These are phyloP conservation scores for Acanthaster planci DNA, from an alignment of 35 echinoderm and acorn worm species.

Conservation along the genomic window DNA sequence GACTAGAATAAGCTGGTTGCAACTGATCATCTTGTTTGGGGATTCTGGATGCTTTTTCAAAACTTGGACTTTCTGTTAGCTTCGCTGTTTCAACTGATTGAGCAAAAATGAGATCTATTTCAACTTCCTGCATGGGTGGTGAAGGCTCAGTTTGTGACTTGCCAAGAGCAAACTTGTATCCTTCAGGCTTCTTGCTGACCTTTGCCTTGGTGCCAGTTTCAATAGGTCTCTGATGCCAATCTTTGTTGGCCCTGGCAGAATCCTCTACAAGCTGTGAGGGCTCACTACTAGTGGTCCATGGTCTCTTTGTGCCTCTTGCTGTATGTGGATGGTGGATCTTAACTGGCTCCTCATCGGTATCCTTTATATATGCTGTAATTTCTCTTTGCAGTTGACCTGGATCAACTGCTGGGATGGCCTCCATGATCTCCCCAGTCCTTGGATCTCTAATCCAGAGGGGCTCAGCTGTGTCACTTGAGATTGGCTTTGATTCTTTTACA, in stretches of 20 bases:
- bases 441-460: conserved; percentile 48
- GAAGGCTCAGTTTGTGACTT: background rate
- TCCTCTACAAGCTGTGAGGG: background rate
- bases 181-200: conserved; percentile 2
- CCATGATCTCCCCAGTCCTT: conserved; percentile 51
- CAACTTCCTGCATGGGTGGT: background rate
- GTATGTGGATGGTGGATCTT: conserved; percentile 25
- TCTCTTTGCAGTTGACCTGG: conserved; percentile 43
- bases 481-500: conserved; percentile 9
- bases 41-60: background rate
- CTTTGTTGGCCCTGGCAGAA: background rate
- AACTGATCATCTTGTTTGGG: too few species aligned
- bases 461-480: background rate
- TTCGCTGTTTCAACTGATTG: too few species aligned
- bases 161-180: background rate
- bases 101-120: background rate
- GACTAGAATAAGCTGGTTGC: background rate
- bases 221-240: background rate
- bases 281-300: conserved; percentile 1
- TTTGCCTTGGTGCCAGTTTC: background rate
- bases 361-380: conserved; percentile 48
- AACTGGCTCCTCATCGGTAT: conserved; percentile 15
- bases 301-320: background rate
- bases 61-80: too few species aligned
- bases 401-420: conserved; percentile 57